Conservation (phyloP, 53 echinoderm and acorn worm genomes). For the Zoroaster sp. region DNA sequence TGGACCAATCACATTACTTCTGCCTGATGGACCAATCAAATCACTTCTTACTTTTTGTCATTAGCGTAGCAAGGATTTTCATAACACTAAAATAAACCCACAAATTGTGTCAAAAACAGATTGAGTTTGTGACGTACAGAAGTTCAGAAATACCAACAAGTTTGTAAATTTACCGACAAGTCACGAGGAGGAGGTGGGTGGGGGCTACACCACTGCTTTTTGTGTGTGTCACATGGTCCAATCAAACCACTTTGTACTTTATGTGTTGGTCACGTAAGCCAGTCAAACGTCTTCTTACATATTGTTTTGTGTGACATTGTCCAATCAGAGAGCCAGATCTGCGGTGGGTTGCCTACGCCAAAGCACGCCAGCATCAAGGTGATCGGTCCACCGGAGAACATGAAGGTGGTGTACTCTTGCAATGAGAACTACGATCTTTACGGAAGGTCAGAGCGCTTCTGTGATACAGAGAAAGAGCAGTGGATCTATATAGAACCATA, state of each 20-base stretch:
- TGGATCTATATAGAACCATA: conserved; percentile 75
- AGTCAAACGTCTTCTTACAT: neutral
- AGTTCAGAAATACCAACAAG: too few species aligned
- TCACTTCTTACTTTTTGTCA: too few species aligned
- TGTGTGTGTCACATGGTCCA: neutral
- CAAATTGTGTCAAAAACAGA: too few species aligned
- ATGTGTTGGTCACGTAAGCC: neutral
- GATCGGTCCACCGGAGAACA: conserved; percentile 71
- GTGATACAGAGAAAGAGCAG: conserved; percentile 80
- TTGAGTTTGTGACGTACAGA: too few species aligned
- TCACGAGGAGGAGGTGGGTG: too few species aligned
- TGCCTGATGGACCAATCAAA: too few species aligned
- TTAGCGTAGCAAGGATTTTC: too few species aligned
- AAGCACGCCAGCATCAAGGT: conserved; percentile 77
- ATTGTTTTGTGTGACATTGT: neutral
- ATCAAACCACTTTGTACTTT: neutral
- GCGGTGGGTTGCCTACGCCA: conserved; percentile 82
- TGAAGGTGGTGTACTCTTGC: conserved; percentile 80
- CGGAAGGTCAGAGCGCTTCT: conserved; percentile 70
- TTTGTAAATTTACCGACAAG: too few species aligned
- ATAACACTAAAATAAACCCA: too few species aligned
- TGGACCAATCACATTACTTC: too few species aligned
- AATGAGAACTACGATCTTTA: conserved; percentile 91
- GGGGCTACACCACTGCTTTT: too few species aligned
- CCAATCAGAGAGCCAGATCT: conserved; percentile 79